Evolutionary conservation across 1,140 invertebrate species (phyloP).

Genomic region (Neelides sp.): DNA sequence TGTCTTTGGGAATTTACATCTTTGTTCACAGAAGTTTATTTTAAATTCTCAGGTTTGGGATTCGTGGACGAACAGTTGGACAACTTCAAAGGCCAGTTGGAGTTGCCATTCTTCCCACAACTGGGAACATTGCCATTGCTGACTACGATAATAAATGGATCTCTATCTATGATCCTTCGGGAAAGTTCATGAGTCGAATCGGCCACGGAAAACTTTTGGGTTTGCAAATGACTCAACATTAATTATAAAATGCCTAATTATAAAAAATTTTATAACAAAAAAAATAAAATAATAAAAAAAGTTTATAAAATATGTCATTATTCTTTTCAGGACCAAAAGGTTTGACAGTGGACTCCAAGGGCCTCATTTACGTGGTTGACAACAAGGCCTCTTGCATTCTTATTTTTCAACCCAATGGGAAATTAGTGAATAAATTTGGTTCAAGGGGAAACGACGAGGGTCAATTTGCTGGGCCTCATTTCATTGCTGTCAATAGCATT

Average conservation of each 20-base stretch:
- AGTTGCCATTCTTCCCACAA: constrained; percentile 38
- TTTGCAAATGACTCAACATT: too few relatives aligned
- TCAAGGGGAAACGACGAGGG: constrained; percentile 36
- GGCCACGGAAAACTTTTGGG: constrained; percentile 44
- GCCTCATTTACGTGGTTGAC: constrained; percentile 47
- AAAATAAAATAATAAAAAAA: background rate
- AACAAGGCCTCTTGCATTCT: constrained; percentile 45
- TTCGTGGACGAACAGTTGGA: constrained; percentile 40
- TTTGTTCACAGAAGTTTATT: background rate
- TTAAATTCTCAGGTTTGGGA: constrained; percentile 36
- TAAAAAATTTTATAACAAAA: background rate
- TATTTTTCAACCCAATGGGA: constrained; percentile 43
- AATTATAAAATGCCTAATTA: background rate
- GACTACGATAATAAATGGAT: constrained; percentile 50
- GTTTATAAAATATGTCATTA: background rate
- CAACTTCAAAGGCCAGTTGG: constrained; percentile 46
- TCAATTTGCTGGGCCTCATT: constrained; percentile 49
- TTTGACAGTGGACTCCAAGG: constrained; percentile 41
- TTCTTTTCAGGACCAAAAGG: constrained; percentile 40
- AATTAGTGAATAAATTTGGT: constrained; percentile 37
- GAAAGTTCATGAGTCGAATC: constrained; percentile 44
- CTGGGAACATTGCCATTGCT: constrained; percentile 45
- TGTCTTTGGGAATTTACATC: constrained; percentile 2
- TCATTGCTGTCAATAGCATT: constrained; percentile 42
- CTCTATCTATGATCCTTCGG: constrained; percentile 42